These are phyloP conservation scores for Rhopalosiphum maidis DNA, from an alignment of 1,140 invertebrate genomes.

Conservation along the genomic window DNA sequence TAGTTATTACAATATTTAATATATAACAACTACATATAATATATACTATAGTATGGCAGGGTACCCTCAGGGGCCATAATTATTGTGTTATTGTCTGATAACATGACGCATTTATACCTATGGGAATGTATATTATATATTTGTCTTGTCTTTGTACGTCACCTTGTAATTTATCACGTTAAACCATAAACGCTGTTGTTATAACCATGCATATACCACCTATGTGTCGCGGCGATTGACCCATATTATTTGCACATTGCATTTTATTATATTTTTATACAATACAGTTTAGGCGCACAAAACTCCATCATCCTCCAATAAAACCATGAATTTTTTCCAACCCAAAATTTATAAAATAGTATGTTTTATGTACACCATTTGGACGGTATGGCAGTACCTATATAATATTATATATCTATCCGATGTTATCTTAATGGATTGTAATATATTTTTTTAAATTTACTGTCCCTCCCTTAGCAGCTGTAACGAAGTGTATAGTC, in stretches of 20 bases:
- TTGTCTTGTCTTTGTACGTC: neutral
- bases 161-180: slow-evolving; percentile 27
- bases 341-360: neutral
- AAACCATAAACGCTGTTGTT: neutral
- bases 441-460: neutral
- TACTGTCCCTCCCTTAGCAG: neutral
- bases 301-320: neutral
- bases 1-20: neutral
- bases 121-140: neutral
- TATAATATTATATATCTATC: neutral
- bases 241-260: neutral
- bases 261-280: neutral
- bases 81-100: neutral
- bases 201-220: neutral
- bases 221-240: neutral
- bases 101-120: neutral
- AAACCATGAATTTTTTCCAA: neutral
- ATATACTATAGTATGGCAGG: neutral
- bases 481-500: neutral
- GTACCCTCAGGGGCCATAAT: neutral
- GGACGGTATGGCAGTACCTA: neutral
- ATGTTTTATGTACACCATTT: neutral
- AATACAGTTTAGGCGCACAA: neutral
- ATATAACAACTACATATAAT: neutral
- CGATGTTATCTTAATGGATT: neutral